Conservation (phyloP, 2,797 vertebrate genomes). For the Enteromius radiatus region DNA sequence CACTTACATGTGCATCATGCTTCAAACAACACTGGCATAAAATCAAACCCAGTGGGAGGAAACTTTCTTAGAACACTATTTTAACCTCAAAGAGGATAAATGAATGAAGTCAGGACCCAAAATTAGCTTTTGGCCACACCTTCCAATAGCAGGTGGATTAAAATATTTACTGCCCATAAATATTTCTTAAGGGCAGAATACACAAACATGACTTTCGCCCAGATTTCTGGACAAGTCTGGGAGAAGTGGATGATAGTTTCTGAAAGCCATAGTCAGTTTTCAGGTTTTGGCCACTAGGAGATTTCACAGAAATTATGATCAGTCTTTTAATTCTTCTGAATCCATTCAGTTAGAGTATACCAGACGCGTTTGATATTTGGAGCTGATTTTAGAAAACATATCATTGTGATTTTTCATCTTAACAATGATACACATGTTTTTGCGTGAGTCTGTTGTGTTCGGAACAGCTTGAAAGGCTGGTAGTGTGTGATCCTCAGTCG, state of each 20-base stretch:
- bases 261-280: background rate
- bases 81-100: constrained; percentile 21
- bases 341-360: background rate
- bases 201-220: background rate
- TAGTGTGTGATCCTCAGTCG: background rate
- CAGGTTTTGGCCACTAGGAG: background rate
- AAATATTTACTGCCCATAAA: background rate
- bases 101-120: constrained; percentile 14
- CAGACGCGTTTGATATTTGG: background rate
- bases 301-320: background rate
- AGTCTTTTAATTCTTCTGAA: background rate
- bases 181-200: background rate
- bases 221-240: background rate
- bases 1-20: constrained; percentile 4
- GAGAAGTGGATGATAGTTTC: background rate
- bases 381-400: background rate
- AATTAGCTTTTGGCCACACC: background rate
- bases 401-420: background rate
- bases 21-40: constrained; percentile 34
- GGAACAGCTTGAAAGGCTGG: background rate
- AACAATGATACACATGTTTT: background rate
- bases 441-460: background rate
- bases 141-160: constrained; percentile 18
- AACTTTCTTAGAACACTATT: constrained; percentile 30
- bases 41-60: constrained; percentile 1